Base-by-base conservation (phyloP, 2,888 invertebrate species). In the Apotomis betuletana region DNA sequence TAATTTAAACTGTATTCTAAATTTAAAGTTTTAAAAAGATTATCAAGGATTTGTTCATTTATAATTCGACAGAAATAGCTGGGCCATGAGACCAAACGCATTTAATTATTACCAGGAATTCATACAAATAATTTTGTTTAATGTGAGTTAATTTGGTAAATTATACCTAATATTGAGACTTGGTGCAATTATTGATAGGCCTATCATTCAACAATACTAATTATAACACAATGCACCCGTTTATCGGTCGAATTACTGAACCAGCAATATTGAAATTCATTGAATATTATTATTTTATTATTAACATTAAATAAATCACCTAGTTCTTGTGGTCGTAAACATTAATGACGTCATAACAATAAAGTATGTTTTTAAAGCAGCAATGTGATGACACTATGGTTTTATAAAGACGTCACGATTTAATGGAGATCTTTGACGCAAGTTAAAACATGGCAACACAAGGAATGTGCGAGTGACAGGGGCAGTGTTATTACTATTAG, bases 141-240 rank as follows among this genome's bases (percentile, higher is more conserved):
- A 27, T 27, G 27, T 10, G 9, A 10, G 3, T 49, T 49, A 10
- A 49, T 67, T 4, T n/a, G 10, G 15, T 58, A 10, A 13, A 60
- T 15, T 67, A 8, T 49, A 46, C 38, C 46, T 58, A 54, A 57
- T 69, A 3, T 51, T 38, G 57, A 54, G 27, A 27, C 27, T 55
- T 36, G 36, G 55, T 62, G 46, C 55, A 44, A 13, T 36, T 63
- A 63, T 41, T 41, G 41, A 63, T 51, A 69, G 15, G 57, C 62
- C 55, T 13, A 62, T 69, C 55, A 65, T n/a, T 38, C 69, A 70
- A 73, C 73, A 73, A 74, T 65, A 69, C 67, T 60, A 51, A 57
- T 69, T 59, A 65, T 67, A 70, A 70, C 57, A 75, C 70, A 75
- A 75, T 68, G 63, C 69, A 58, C 51, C 62, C 61, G 58, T 58